Evolutionary conservation across 2,888 invertebrate species (phyloP), one percentile per base, ranked within the genome.

Genomic region (Bellardia bayeri): DNA sequence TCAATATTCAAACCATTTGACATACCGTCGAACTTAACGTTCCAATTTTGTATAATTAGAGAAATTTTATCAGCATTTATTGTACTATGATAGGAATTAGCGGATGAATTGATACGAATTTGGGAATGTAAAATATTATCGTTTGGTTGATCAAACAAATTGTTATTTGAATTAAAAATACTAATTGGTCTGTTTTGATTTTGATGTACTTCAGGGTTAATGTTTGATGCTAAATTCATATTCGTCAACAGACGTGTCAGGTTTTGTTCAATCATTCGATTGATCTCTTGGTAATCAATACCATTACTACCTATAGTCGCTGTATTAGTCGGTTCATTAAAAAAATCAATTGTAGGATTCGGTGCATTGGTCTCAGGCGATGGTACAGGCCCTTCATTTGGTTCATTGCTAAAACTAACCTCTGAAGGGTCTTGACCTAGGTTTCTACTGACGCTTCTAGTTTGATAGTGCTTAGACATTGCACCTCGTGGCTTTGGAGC

Each of bases 271-370:
- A 56, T 56, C 23, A 56, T n/a, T 5, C 54, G 16, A 56, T 56
- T 56, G 23, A 56, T 56, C 11, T 56, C 54, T 16, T 56, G 54
- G 23, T 56, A 56, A 56, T 56, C 54, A 56, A 56, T 56, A 56
- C 16, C 6, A 56, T 56, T 56, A 23, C 8, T 56, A 23, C 5
- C 6, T 56, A 8, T 5, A 16, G 6, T 51, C 0, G 54, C 11
- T 16, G n/a, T 8, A 8, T n/a, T 16, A 56, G 16, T 16, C 16
- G 16, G 54, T 16, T 56, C 11, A 56, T n/a, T 56, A 1, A 7
- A 7, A 16, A 16, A 2, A 3, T 56, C 54, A 16, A 7, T 56
- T 56, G 54, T 8, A 2, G 16, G 54, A 56, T 56, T 56, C 2
- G 54, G 7, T 8, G 8, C 54, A n/a, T 16, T n/a, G 7, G 16